Base-by-base conservation (phyloP, 2,888 invertebrate genomes). In the Euplagia quadripunctaria region DNA sequence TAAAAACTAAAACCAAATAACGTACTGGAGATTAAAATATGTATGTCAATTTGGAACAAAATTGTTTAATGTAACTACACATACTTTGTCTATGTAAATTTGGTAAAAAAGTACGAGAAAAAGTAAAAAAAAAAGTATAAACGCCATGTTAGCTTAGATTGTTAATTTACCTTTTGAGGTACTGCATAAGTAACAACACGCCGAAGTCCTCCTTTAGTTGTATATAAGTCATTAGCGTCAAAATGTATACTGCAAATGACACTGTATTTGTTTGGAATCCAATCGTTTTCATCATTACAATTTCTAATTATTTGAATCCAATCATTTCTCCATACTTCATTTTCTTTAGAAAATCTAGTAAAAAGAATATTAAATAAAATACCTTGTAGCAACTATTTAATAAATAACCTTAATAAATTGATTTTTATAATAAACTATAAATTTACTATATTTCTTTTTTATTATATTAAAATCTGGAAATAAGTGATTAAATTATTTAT, bases 151-250 rank as follows among this genome's bases (percentile, higher is more conserved):
- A n/a, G n/a, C 4, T 55, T 55, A n/a, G 52, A n/a, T n/a, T 55
- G 52, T 55, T 55, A n/a, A 16, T 5, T 55, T n/a, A 55, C 52
- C 52, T 55, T 55, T 55, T n/a, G 52, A 55, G n/a, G 67, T 52
- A 51, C 52, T 16, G 51, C 67, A 17, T 68, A 42, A 17, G 42
- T 41, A 11, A 52, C 41, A 68, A 68, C 41, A 52, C 68, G 68
- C 14, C 52, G 68, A 9, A 68, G 68, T 42, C 68, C 68, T 31
- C 68, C 68, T 68, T 68, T 68, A 55, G 68, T 68, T 31, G 31
- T 31, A 31, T 31, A 31, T 31, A 31, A 31, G 31, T 31, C 31
- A 31, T 31, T n/a, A n/a, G n/a, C n/a, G n/a, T 55, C 52, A 67
- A 67, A 67, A 67, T 67, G 67, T 68, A 52, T 41, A 55, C 42